Conservation (phyloP, 2,888 invertebrate species). For the Phortica okadai region DNA sequence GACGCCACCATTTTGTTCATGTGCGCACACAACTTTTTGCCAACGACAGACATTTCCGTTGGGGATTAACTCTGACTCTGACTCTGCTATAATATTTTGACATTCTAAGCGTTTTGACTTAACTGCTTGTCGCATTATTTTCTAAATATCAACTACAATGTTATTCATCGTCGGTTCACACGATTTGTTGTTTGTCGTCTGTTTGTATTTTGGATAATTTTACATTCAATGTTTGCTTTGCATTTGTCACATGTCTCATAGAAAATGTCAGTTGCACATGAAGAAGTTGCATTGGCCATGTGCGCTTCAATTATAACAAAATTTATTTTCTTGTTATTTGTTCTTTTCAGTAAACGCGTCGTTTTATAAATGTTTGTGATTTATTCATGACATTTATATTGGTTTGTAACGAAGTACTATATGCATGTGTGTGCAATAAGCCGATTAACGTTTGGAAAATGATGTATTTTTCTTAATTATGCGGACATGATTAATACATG, state of each 20-base stretch:
- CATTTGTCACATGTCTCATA: conserved; percentile 15
- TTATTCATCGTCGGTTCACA: background rate
- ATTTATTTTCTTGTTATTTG: background rate
- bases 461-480: too few species aligned
- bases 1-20: conserved; percentile 14
- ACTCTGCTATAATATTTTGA: background rate
- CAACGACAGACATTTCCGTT: background rate
- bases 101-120: conserved; percentile 30
- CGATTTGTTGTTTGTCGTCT: background rate
- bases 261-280: conserved; percentile 4
- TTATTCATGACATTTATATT: background rate
- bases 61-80: background rate
- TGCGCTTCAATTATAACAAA: too few species aligned
- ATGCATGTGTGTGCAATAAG: background rate
- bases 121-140: conserved; percentile 24
- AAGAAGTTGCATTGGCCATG: background rate
- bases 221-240: conserved; percentile 27
- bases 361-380: background rate
- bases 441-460: background rate
- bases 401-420: background rate
- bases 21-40: background rate
- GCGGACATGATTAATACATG: too few species aligned
- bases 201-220: background rate
- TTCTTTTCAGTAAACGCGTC: background rate
- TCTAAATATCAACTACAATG: conserved; percentile 22